Percentiles rank a stretch among this genome's conserved stretches.
Evolutionary conservation across 2,888 invertebrate species (phyloP).

Genomic region (Volucella bombylans): DNA sequence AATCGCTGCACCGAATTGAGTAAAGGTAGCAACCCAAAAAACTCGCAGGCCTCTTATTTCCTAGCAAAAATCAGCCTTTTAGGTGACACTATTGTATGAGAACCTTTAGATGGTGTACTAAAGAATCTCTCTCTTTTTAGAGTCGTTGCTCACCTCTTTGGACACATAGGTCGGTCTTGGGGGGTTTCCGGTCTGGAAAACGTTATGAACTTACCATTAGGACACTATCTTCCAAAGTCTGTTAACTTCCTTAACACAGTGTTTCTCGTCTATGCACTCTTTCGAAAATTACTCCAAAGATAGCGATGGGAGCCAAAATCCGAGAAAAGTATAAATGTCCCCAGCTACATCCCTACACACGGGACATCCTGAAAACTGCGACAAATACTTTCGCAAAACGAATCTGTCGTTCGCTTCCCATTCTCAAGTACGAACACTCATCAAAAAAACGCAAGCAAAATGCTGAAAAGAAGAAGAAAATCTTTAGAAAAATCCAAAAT

Average conservation of each 20-base stretch:
- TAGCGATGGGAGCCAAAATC: conserved; percentile 22
- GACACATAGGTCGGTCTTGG: too few relatives aligned
- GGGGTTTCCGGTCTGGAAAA: too few relatives aligned
- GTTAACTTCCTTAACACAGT: conserved; percentile 19
- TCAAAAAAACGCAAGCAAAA: neutral
- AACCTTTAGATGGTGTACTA: too few relatives aligned
- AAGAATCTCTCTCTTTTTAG: neutral
- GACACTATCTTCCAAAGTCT: too few relatives aligned
- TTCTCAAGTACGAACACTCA: neutral
- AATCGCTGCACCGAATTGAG: too few relatives aligned
- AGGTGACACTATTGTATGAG: too few relatives aligned
- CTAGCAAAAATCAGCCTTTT: too few relatives aligned
- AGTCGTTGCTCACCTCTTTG: too few relatives aligned
- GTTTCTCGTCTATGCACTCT: neutral
- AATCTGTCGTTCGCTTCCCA: conserved; percentile 5
- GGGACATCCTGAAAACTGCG: conserved; percentile 38
- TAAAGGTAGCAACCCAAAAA: too few relatives aligned
- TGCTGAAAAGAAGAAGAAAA: conserved; percentile 7
- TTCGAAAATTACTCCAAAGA: neutral
- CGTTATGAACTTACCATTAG: neutral
- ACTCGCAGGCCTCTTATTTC: too few relatives aligned
- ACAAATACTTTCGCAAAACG: conserved; percentile 19
- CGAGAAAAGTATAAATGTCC: conserved; percentile 26
- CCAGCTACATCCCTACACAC: conserved; percentile 22
- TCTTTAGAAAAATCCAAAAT: neutral